Base-by-base conservation (phyloP, 2,797 vertebrate species). In the Alectoris magna region DNA sequence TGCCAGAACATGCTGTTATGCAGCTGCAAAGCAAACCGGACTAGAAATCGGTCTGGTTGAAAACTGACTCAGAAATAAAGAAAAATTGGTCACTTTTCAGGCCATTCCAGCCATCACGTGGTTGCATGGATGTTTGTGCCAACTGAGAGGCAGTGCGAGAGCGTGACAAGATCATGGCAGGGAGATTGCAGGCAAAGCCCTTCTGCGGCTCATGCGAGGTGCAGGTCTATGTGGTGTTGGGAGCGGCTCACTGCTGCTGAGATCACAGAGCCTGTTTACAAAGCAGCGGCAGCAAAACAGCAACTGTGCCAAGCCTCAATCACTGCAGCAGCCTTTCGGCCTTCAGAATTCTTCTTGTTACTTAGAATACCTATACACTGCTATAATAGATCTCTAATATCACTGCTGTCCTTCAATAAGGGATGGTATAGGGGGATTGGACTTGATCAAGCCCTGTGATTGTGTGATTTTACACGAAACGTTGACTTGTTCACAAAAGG, bases 21-120 rank as follows among this genome's bases (percentile, higher is more conserved):
- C 89, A 85, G 79, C 89, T 87, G 89, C 71, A 68, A 60, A 79
- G n/a, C 62, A n/a, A 87, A 78, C 53, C 36, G 75, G 75, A 11
- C 43, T n/a, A 48, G 46, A 26, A 13, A 59, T 73, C 59, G 69
- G 27, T 41, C 69, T 80, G 81, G 70, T 51, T 60, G 38, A 70
- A 89, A 89, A 81, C 17, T 0, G 6, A n/a, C 44, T 49, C 6
- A 0, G 70, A 87, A 81, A 80, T 63, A 39, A 83, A 88, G 55
- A 74, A 75, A 80, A 91, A 73, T 16, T 15, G 44, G 59, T 81
- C 67, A 49, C 44, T 66, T 85, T 64, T 92, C 59, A 82, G 86
- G 64, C 79, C 67, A 29, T 62, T 53, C 72, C 49, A 39, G 29
- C 34, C 48, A 49, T 72, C 63, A 34, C 63, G 21, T 59, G 63